Evolutionary conservation across 2,888 invertebrate genomes (phyloP).

Genomic region (Tolmerus cingulatus): DNA sequence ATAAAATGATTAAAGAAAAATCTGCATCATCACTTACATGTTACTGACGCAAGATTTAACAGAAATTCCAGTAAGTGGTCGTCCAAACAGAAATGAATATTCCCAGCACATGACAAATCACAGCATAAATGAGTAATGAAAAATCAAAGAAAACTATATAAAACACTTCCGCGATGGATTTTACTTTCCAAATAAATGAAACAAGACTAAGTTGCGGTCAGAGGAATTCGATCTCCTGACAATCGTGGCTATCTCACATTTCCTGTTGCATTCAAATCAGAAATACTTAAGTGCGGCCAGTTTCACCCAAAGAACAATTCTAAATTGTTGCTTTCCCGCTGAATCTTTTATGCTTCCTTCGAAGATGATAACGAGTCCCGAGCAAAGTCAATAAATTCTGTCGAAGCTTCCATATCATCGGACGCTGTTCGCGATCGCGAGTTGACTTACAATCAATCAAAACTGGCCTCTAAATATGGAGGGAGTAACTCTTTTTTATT

Average conservation of each 20-base stretch:
- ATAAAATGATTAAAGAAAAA: neutral
- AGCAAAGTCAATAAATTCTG: constrained; percentile 3
- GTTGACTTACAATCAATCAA: neutral
- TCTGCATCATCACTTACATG: neutral
- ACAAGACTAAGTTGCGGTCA: constrained; percentile 9
- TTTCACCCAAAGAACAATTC: neutral
- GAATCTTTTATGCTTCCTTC: neutral
- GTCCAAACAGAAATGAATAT: constrained; percentile 25
- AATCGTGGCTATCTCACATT: neutral
- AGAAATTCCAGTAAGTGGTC: constrained; percentile 10
- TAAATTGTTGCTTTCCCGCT: neutral
- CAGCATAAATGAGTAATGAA: neutral
- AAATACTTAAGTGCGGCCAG: neutral
- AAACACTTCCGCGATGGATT: neutral
- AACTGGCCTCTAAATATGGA: neutral
- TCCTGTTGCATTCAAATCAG: neutral
- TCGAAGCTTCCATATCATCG: neutral
- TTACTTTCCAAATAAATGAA: constrained; percentile 10
- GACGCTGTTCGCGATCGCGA: neutral
- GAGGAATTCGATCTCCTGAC: neutral
- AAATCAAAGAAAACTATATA: neutral
- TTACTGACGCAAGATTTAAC: neutral
- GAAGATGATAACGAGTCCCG: neutral
- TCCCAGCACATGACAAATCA: constrained; percentile 32
- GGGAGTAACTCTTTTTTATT: neutral